These are phyloP conservation scores for Aleiodes alternator DNA, from an alignment of 2,888 invertebrate species.

Conservation along the genomic window DNA sequence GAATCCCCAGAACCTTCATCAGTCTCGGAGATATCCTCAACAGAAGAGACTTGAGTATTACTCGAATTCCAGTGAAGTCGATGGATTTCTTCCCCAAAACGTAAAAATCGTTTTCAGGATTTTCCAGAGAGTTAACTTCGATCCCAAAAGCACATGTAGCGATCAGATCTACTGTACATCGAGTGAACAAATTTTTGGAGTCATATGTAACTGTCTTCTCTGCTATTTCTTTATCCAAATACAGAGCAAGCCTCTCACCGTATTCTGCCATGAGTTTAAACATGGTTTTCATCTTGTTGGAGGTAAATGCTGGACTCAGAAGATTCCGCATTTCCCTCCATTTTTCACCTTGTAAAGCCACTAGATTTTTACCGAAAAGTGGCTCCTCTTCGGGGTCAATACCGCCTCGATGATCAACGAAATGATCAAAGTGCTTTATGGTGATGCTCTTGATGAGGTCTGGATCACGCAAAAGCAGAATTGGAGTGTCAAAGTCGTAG, in stretches of 20 bases:
- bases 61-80: constrained; percentile 30
- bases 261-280: constrained; percentile 56
- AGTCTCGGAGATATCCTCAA: constrained; percentile 51
- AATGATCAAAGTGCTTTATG: constrained; percentile 63
- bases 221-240: constrained; percentile 45
- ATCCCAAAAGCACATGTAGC: constrained; percentile 61
- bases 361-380: constrained; percentile 56
- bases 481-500: constrained; percentile 63
- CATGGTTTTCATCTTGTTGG: constrained; percentile 53
- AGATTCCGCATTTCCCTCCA: constrained; percentile 78
- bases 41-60: constrained; percentile 51
- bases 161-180: constrained; percentile 61
- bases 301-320: constrained; percentile 78
- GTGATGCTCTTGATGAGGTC: constrained; percentile 61
- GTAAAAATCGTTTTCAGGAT: constrained; percentile 58
- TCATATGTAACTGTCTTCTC: constrained; percentile 41
- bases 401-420: constrained; percentile 54
- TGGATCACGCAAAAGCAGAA: constrained; percentile 60
- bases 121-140: constrained; percentile 56
- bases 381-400: constrained; percentile 51
- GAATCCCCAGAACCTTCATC: constrained; percentile 54
- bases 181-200: constrained; percentile 60
- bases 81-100: constrained; percentile 50
- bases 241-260: constrained; percentile 61
- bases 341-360: constrained; percentile 68